Evolutionary conservation across 2,888 invertebrate genomes (phyloP).

Genomic region (Sinodicranocentrus sp.): DNA sequence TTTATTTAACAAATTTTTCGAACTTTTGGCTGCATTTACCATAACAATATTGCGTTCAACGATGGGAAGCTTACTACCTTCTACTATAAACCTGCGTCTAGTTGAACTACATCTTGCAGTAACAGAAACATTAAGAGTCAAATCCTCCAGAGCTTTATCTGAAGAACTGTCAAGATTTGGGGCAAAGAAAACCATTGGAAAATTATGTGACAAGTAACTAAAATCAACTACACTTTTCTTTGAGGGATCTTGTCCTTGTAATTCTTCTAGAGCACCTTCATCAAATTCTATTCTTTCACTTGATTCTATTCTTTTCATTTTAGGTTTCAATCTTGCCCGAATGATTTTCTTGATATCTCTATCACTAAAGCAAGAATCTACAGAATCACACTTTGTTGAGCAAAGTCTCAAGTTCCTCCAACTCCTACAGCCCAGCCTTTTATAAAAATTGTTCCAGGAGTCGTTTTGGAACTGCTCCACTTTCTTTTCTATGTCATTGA

Average conservation of each 20-base stretch:
- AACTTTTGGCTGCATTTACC: too few relatives aligned
- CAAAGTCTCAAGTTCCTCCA: conserved; percentile 51
- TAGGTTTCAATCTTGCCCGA: conserved; percentile 71
- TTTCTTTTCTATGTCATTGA: conserved; percentile 72
- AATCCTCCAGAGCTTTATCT: not conserved
- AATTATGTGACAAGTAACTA: conserved; percentile 47
- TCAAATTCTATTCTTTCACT: conserved; percentile 42
- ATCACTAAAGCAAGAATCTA: conserved; percentile 73
- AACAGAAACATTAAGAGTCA: too few relatives aligned
- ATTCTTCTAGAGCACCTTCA: conserved; percentile 8
- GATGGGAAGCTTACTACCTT: conserved; percentile 41
- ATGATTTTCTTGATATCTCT: conserved; percentile 71
- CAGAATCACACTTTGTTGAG: conserved; percentile 63
- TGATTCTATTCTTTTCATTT: conserved; percentile 61
- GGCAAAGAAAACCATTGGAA: conserved; percentile 59
- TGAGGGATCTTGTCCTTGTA: not conserved
- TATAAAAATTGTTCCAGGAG: conserved; percentile 55
- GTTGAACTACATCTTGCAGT: too few relatives aligned
- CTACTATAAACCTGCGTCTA: conserved; percentile 16
- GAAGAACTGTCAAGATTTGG: too few relatives aligned
- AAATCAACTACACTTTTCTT: conserved; percentile 18
- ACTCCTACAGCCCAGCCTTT: conserved; percentile 28
- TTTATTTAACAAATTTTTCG: too few relatives aligned
- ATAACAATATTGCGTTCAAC: not conserved
- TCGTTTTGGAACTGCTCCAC: conserved; percentile 71